These are phyloP conservation scores for Limnephilus rhombicus DNA, from an alignment of 2,888 invertebrate genomes.

Conservation along the genomic window DNA sequence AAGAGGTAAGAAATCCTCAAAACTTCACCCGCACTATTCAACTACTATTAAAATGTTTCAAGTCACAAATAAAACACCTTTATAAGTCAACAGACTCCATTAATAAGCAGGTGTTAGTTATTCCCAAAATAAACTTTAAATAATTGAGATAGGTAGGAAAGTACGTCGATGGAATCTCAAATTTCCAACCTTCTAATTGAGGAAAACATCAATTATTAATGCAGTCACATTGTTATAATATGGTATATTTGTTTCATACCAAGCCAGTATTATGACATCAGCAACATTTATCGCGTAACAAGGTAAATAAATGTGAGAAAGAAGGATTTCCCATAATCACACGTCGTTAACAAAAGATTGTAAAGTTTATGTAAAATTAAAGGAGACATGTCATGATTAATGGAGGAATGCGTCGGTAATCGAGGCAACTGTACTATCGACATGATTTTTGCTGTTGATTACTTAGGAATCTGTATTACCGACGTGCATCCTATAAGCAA, in stretches of 20 bases:
- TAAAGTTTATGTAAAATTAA: neutral
- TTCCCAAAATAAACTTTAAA: neutral
- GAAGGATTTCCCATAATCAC: neutral
- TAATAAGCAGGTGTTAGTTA: neutral
- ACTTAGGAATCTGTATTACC: neutral
- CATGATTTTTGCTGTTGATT: neutral
- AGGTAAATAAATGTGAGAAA: neutral
- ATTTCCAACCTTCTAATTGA: neutral
- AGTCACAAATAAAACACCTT: too few relatives aligned
- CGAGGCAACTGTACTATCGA: neutral
- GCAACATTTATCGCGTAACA: neutral
- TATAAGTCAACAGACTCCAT: too few relatives aligned
- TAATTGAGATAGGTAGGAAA: neutral
- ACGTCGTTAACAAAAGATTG: neutral
- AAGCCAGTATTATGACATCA: neutral
- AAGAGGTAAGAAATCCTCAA: too few relatives aligned
- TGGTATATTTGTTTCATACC: neutral
- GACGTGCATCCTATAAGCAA: neutral
- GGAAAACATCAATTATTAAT: neutral
- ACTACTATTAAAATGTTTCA: too few relatives aligned
- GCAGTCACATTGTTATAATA: neutral
- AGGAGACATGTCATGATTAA: neutral
- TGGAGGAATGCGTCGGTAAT: neutral
- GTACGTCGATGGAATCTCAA: neutral
- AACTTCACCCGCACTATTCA: too few relatives aligned